Percentiles rank a stretch among this genome's conserved stretches.
Evolutionary conservation across 2,888 invertebrate species (phyloP).

Genomic region (Listrodromus nycthemerus): DNA sequence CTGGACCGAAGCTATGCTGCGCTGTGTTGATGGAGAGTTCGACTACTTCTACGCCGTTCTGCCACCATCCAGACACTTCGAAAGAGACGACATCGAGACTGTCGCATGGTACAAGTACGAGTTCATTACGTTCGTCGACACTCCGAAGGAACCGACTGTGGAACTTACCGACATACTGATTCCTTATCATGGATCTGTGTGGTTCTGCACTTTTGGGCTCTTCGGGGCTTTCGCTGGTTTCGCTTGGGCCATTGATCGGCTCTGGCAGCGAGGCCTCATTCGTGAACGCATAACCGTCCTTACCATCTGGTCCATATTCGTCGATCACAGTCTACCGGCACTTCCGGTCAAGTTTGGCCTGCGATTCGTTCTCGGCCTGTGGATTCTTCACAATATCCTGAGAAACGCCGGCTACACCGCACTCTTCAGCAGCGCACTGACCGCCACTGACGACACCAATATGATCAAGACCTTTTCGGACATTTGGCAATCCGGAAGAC

Average conservation of each 20-base stretch:
- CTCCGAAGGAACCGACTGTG: neutral
- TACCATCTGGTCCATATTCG: conserved; percentile 56
- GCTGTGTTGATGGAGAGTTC: neutral
- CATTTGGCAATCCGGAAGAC: conserved; percentile 57
- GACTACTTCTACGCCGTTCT: conserved; percentile 21
- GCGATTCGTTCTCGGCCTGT: conserved; percentile 60
- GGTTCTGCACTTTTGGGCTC: conserved; percentile 49
- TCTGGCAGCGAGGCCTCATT: conserved; percentile 51
- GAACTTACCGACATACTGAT: conserved; percentile 35
- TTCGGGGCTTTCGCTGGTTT: conserved; percentile 37
- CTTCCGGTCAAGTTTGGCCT: conserved; percentile 61
- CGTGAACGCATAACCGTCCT: conserved; percentile 58
- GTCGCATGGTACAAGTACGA: conserved; percentile 33
- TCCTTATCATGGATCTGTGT: conserved; percentile 60
- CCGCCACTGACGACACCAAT: conserved; percentile 38
- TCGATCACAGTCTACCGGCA: conserved; percentile 44
- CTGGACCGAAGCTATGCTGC: conserved; percentile 10
- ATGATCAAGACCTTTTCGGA: conserved; percentile 52
- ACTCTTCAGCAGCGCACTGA: conserved; percentile 66
- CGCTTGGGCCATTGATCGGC: conserved; percentile 3
- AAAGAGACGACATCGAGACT: neutral
- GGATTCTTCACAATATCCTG: conserved; percentile 64
- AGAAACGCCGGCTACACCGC: conserved; percentile 62
- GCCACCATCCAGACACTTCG: neutral
- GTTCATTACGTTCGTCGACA: neutral